Conservation (phyloP, 2,888 invertebrate species). For the Muscina levida region DNA sequence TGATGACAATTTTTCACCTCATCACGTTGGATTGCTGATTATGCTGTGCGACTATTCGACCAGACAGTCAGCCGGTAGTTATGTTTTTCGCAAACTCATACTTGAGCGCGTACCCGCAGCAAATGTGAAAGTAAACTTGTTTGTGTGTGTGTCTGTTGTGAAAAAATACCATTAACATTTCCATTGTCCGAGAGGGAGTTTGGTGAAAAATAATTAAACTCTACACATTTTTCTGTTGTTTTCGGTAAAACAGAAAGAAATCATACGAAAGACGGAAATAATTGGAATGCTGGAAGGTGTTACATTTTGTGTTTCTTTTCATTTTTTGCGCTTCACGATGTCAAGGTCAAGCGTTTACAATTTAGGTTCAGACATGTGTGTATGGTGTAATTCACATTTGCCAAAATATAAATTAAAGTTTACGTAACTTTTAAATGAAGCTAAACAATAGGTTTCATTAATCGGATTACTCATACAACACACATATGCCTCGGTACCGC, state of each 20-base stretch:
- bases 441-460: constrained; percentile 20
- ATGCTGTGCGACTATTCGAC: no score
- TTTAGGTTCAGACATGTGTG: background rate
- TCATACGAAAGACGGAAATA: constrained; percentile 35
- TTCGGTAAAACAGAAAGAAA: constrained; percentile 5
- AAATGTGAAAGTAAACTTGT: constrained; percentile 41
- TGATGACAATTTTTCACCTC: constrained; percentile 14
- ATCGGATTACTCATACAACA: no score
- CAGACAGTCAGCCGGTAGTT: background rate
- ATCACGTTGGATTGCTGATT: no score
- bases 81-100: constrained; percentile 17
- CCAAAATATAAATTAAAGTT: no score
- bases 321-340: no score
- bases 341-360: constrained; percentile 26
- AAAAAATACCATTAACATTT: constrained; percentile 38
- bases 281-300: constrained; percentile 34
- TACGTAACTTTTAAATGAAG: no score
- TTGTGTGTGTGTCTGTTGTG: background rate
- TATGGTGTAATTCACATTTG: background rate
- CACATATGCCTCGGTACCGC: no score
- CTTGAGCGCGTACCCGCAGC: constrained; percentile 1
- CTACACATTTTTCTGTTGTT: constrained; percentile 7
- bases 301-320: constrained; percentile 24
- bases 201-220: constrained; percentile 39
- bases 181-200: constrained; percentile 25